A percentile compares a stretch with the other conserved stretches of the same genome.
phyloP scores from a whole-genome alignment of 2,113 vertebrate species.

The Physeter macrocephalus region DNA sequence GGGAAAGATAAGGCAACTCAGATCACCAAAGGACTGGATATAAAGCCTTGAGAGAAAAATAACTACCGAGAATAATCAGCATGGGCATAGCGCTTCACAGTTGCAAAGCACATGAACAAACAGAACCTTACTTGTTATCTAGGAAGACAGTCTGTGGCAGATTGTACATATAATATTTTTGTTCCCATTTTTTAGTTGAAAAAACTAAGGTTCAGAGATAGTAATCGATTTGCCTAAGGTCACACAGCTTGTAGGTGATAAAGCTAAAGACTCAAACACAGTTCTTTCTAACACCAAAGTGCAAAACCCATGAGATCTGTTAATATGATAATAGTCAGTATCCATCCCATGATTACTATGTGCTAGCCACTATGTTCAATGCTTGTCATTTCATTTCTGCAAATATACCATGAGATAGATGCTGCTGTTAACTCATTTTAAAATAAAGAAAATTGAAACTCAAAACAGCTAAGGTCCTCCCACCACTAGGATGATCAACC shows the following conservation, averaged over 20 bases:
- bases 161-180: neutral
- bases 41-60: neutral
- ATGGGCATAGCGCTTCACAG: neutral
- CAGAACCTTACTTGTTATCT: neutral
- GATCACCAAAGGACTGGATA: neutral
- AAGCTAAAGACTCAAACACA: neutral
- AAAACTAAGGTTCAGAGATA: neutral
- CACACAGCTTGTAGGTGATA: neutral
- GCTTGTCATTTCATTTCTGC: neutral
- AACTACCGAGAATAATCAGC: neutral
- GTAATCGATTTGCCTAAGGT: neutral
- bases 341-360: neutral
- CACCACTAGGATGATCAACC: neutral
- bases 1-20: neutral
- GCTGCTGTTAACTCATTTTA: neutral
- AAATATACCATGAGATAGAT: neutral
- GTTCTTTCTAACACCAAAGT: neutral
- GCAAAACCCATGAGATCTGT: neutral
- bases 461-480: neutral
- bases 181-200: neutral
- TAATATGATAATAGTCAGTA: neutral
- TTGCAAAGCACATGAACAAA: neutral
- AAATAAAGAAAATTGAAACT: neutral
- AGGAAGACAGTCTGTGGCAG: neutral
- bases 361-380: neutral